A percentile compares a stretch with the other conserved stretches of the same genome.
Evolutionary conservation across 2,797 vertebrate species (phyloP).

Genomic region (Crenuchus spilurus): DNA sequence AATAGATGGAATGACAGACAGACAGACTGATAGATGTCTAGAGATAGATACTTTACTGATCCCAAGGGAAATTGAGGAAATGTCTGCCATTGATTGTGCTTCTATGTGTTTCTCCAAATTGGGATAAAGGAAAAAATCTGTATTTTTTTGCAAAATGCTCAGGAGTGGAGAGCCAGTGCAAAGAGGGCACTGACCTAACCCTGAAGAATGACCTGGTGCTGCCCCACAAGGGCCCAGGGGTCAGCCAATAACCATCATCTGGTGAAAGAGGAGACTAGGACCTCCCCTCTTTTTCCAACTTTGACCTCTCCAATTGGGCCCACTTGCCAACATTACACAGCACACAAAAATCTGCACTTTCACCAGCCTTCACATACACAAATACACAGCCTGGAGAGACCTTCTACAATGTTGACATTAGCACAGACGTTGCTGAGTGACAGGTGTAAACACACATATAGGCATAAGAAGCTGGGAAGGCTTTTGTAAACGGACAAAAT

Average conservation of each 20-base stretch:
- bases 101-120: too few species aligned
- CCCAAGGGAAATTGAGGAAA: too few species aligned
- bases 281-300: slow-evolving; percentile 1
- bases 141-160: too few species aligned
- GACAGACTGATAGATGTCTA: too few species aligned
- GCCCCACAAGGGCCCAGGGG: not conserved
- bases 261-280: slow-evolving; percentile 4
- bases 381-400: slow-evolving; percentile 61
- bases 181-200: not conserved
- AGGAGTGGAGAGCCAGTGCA: not conserved
- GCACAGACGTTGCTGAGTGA: slow-evolving; percentile 67
- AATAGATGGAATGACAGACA: too few species aligned
- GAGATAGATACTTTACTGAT: too few species aligned
- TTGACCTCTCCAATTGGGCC: slow-evolving; percentile 14
- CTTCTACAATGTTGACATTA: slow-evolving; percentile 34
- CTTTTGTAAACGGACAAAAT: slow-evolving; percentile 38
- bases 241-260: not conserved
- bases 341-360: slow-evolving; percentile 14
- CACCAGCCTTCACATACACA: slow-evolving; percentile 33
- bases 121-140: too few species aligned
- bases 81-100: too few species aligned
- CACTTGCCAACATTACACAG: not conserved
- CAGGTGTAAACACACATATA: slow-evolving; percentile 70
- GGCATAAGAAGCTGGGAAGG: slow-evolving; percentile 5
- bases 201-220: not conserved